Base-by-base conservation (phyloP, 2,797 vertebrate genomes). In the Premnoplex brunnescens region DNA sequence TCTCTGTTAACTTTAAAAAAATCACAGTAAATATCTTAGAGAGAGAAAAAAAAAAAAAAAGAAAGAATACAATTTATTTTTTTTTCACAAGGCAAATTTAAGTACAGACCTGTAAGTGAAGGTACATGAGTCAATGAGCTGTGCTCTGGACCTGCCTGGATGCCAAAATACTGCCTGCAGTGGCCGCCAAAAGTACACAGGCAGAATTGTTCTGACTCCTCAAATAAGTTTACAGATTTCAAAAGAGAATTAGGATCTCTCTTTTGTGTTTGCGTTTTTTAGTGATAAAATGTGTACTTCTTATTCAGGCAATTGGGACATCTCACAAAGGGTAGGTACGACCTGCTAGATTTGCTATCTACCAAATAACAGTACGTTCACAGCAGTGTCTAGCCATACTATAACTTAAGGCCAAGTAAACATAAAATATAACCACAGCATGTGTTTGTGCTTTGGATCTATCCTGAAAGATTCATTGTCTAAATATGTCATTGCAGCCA, bases 391-490 rank as follows among this genome's bases (percentile, higher is more conserved):
- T 2, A 78, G 66, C 54, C 49, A 54, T 56, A 49, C 30, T 71
- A 23, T 41, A 76, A 89, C 51, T 90, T 66, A 21, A 85, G 69
- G 51, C 46, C 76, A 91, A 88, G 66, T 75, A 96, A 96, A 92
- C 73, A 93, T 37, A 83, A 85, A 94, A 89, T 48, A 90, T 37
- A 86, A 90, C 89, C 76, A 67, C 85, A 86, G 32, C 41, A 28
- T 52, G 68, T 71, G 46, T 62, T 89, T 91, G 74, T 62, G 32
- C 58, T 69, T 81, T 48, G 54, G 73, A 68, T 67, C 68, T 64
- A 77, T 30, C 58, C 39, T 62, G 46, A 86, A 89, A 93, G 75
- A 89, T 78, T 95, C 67, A 77, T 91, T 97, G 96, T 93, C 79
- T 93, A 89, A 93, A 79, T 83, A 73, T 89, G 69, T 52, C 75